Base-by-base conservation (phyloP, 2,888 invertebrate species). In the Sarcophaga subvicina region DNA sequence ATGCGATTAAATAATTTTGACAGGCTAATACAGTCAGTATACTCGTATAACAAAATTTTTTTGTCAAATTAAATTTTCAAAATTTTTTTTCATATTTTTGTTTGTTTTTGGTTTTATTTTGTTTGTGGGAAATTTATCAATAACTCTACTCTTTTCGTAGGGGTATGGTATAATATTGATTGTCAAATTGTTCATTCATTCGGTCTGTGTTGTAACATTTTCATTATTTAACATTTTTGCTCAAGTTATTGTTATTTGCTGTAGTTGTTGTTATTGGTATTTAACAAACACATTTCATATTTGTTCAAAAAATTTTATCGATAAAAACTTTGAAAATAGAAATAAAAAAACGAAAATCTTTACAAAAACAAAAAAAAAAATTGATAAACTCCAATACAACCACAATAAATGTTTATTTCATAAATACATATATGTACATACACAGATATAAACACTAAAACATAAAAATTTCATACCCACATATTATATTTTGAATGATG, bases 371-470 rank as follows among this genome's bases (percentile, higher is more conserved):
- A 12, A 14, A 14, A 12, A 14, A 14, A 66, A 62, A 75, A 11
- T 37, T 75, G 25, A 27, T 69, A 75, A 81, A 69, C 25, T 59
- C 59, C 27, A 79, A 49, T 75, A 69, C 69, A 82, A 73, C 70
- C 60, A 72, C 66, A 77, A 83, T 77, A 83, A 77, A 77, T 71
- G 66, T 77, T 77, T 72, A 71, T 72, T 83, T 77, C n/a, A 77
- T 71, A 77, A 63, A 60, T 72, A 66, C 22, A 49, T 8, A 20
- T 67, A 0, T 17, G 10, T 60, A 78, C 20, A 22, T 17, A 45
- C 10, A 66, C 37, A 17, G 27, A 37, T n/a, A 14, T 14, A 37
- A 22, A 47, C 37, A 25, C 4, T 0, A 10, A 37, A 37, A 37
- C 8, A 37, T 37, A 10, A 37, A 37, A 8, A 37, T 37, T 37